A percentile compares a stretch with the other conserved stretches of the same genome.
These are phyloP conservation scores for Candoia aspera DNA, from an alignment of 2,113 vertebrate genomes.

Conservation along the genomic window DNA sequence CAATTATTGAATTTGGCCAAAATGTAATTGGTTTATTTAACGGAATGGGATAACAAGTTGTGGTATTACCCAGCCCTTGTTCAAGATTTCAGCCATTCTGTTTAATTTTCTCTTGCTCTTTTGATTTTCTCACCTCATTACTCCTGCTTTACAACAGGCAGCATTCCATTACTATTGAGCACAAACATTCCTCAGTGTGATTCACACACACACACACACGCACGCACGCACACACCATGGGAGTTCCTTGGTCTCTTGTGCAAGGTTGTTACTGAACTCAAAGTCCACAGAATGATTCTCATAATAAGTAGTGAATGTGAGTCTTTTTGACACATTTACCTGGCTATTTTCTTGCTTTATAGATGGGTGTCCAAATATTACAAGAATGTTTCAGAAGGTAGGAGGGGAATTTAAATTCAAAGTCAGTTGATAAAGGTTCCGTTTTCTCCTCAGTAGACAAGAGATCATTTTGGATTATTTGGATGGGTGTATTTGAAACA, in stretches of 20 bases:
- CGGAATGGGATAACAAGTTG: not conserved
- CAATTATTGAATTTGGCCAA: constrained; percentile 39
- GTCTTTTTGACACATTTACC: constrained; percentile 59
- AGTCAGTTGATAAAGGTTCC: not conserved
- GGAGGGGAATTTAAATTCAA: constrained; percentile 35
- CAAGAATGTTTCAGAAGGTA: constrained; percentile 70
- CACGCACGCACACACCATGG: too few species aligned
- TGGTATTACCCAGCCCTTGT: not conserved
- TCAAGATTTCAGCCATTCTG: not conserved
- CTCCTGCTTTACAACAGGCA: not conserved
- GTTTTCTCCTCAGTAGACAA: not conserved
- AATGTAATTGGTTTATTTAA: constrained; percentile 41
- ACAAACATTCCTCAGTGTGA: not conserved
- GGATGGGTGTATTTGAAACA: not conserved
- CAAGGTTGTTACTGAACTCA: not conserved
- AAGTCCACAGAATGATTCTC: not conserved
- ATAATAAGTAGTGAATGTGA: constrained; percentile 14
- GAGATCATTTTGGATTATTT: not conserved
- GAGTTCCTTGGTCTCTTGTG: too few species aligned
- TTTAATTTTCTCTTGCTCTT: not conserved
- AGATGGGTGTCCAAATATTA: constrained; percentile 50
- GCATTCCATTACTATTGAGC: not conserved
- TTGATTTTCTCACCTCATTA: not conserved
- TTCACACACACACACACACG: too few species aligned
- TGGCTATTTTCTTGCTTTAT: constrained; percentile 60